Base-by-base conservation (phyloP, 2,888 invertebrate genomes). In the Campoplex capitator region DNA sequence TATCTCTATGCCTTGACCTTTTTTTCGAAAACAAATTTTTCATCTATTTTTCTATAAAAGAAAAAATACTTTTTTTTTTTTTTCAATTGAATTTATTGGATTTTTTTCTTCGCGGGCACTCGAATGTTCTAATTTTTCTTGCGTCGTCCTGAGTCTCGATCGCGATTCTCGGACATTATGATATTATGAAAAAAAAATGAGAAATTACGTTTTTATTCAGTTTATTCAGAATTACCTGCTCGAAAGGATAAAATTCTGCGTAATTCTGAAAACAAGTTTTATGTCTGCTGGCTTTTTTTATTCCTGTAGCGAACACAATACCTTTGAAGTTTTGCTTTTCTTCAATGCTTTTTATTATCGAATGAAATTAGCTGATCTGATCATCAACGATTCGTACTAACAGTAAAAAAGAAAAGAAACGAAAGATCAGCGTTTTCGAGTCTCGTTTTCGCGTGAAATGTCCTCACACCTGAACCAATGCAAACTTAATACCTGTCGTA, bases 401-500 rank as follows among this genome's bases (percentile, higher is more conserved):
- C 32, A 62, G 32, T 62, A 3, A 11, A 13, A 11, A 9, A 23
- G 3, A 28, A 23, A 58, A 38, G 0, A 6, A 38, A 38, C 38
- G 6, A 38, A 23, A 23, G 58, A 28, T 58, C 58, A 28, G 58
- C 28, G 13, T 32, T 62, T 58, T 16, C 4, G 16, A 62, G 16
- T 62, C 32, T 62, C 16, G 32, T 32, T 32, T 32, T 32, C 62
- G 7, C 7, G 7, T 62, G 62, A 62, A 62, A 62, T 62, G 16
- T 32, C 16, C 16, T 32, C 32, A 32, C 62, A 62, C 62, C 32
- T 32, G 62, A 32, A 62, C 16, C 58, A 32, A 62, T 32, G 32
- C 65, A 62, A 28, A 78, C 54, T 35, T 67, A 78, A 58, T 78
- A 70, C 83, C 83, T 86, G 74, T 68, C 78, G 78, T 78, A 85